These are phyloP conservation scores for Antedon mediterranea DNA, from an alignment of 53 echinoderm and acorn worm species.

Conservation along the genomic window DNA sequence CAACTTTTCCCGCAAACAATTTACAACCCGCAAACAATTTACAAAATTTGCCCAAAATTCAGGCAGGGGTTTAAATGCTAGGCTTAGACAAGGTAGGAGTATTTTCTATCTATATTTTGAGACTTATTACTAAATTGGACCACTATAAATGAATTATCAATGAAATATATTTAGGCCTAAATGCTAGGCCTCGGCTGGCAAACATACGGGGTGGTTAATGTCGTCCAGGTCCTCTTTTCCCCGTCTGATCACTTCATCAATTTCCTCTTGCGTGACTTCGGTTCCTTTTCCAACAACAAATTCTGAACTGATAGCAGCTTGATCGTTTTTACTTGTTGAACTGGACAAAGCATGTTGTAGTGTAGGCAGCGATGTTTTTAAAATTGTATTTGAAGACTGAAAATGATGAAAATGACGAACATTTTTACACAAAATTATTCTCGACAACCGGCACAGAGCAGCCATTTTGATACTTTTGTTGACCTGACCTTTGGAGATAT, in stretches of 20 bases:
- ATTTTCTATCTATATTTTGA: too few species aligned
- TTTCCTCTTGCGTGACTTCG: conserved; percentile 44
- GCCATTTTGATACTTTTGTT: not conserved
- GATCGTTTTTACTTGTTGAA: conserved; percentile 25
- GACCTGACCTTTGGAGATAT: too few species aligned
- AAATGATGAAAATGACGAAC: not conserved
- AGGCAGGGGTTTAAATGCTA: too few species aligned
- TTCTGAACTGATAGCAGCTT: conserved; percentile 15
- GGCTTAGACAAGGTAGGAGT: too few species aligned
- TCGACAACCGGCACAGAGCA: not conserved
- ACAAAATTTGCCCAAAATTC: too few species aligned
- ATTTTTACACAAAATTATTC: not conserved
- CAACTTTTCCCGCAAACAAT: too few species aligned
- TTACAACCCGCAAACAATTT: too few species aligned
- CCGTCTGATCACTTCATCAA: conserved; percentile 51
- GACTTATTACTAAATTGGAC: too few species aligned
- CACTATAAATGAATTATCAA: too few species aligned
- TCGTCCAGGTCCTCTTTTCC: conserved; percentile 23
- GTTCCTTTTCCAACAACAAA: conserved; percentile 67
- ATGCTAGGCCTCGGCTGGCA: not conserved
- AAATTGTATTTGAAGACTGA: not conserved
- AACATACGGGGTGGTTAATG: conserved; percentile 54
- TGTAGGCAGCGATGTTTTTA: not conserved
- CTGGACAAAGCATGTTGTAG: conserved; percentile 26
- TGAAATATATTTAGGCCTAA: too few species aligned